These are phyloP conservation scores for Microctonus aethiopoides DNA, from an alignment of 2,888 invertebrate species.

Conservation along the genomic window DNA sequence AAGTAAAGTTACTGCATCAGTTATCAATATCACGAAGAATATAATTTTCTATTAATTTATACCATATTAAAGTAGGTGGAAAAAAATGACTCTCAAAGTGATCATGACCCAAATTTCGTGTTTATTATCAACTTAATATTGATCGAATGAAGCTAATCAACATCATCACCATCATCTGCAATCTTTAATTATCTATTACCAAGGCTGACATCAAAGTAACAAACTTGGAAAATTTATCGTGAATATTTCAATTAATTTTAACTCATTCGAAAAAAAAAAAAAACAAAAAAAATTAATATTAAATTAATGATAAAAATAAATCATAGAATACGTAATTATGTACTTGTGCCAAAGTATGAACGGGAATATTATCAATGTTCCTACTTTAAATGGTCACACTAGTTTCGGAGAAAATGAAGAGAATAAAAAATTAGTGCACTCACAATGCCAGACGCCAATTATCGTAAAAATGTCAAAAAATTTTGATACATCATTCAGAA, in stretches of 20 bases:
- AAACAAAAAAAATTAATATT: neutral
- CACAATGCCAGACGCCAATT: slow-evolving; percentile 47
- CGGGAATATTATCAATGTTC: slow-evolving; percentile 40
- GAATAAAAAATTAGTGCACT: slow-evolving; percentile 52
- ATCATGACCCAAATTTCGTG: slow-evolving; percentile 22
- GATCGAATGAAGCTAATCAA: slow-evolving; percentile 11
- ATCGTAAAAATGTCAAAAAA: slow-evolving; percentile 50
- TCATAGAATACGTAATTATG: neutral
- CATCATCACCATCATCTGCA: slow-evolving; percentile 5
- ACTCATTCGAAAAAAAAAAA: neutral
- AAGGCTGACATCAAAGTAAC: slow-evolving; percentile 7
- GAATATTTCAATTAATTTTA: neutral
- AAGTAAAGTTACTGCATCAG: slow-evolving; percentile 5
- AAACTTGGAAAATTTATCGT: neutral
- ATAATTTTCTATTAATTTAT: neutral
- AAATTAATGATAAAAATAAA: neutral
- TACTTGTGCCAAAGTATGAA: slow-evolving; percentile 44
- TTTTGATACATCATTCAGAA: slow-evolving; percentile 52
- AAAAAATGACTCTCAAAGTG: slow-evolving; percentile 1
- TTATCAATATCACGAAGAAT: slow-evolving; percentile 4
- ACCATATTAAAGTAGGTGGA: neutral
- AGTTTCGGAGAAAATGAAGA: slow-evolving; percentile 48
- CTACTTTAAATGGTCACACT: slow-evolving; percentile 29
- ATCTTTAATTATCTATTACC: slow-evolving; percentile 15
- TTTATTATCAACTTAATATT: slow-evolving; percentile 19